Evolutionary conservation across 2,113 vertebrate species (phyloP).

Genomic region (Stigmatopora argus): DNA sequence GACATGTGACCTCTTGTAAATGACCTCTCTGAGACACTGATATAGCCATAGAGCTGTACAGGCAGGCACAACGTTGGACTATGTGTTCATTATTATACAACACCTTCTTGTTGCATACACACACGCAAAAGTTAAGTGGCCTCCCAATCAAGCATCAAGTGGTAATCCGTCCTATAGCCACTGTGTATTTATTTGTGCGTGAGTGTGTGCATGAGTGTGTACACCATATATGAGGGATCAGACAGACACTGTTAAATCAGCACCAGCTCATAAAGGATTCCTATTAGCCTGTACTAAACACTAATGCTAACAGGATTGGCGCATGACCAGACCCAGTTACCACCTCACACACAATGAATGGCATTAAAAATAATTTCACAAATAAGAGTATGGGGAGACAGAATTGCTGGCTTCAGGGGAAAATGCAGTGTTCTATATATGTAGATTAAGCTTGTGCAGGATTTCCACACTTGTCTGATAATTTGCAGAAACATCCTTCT

Average conservation of each 20-base stretch:
- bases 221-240: slow-evolving; percentile 41
- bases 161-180: slow-evolving; percentile 58
- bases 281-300: slow-evolving; percentile 60
- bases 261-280: slow-evolving; percentile 47
- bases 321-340: slow-evolving; percentile 48
- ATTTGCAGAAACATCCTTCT: slow-evolving; percentile 45
- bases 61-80: not conserved
- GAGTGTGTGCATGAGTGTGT: slow-evolving; percentile 17
- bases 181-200: slow-evolving; percentile 19
- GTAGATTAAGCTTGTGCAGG: slow-evolving; percentile 47
- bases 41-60: not conserved
- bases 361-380: slow-evolving; percentile 19
- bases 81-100: not conserved
- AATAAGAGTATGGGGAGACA: slow-evolving; percentile 1
- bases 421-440: slow-evolving; percentile 50
- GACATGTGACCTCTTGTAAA: not conserved
- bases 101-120: slow-evolving; percentile 15
- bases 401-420: slow-evolving; percentile 53
- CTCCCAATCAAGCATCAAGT: slow-evolving; percentile 61
- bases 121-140: slow-evolving; percentile 34
- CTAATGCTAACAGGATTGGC: slow-evolving; percentile 66
- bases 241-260: slow-evolving; percentile 44
- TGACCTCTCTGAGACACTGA: not conserved
- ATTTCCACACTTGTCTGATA: slow-evolving; percentile 36
- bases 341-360: slow-evolving; percentile 30